These are phyloP conservation scores for Etheostoma nigrum DNA, from an alignment of 2,797 vertebrate genomes.

Conservation along the genomic window DNA sequence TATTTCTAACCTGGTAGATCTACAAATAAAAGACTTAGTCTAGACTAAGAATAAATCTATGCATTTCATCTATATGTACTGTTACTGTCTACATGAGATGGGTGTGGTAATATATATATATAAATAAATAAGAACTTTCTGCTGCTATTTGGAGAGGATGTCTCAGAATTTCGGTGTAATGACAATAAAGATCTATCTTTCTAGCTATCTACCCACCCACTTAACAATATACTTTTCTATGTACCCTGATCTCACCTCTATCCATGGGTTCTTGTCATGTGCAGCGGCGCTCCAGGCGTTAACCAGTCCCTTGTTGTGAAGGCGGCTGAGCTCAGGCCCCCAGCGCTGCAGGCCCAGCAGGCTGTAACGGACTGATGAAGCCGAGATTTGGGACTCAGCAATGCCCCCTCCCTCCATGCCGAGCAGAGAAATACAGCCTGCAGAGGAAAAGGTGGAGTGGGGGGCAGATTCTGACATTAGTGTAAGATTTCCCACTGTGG, in stretches of 20 bases:
- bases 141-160: no score
- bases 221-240: background rate
- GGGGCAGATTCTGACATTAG: background rate
- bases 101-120: no score
- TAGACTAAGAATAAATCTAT: background rate
- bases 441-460: background rate
- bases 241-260: slow-evolving; percentile 85
- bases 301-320: slow-evolving; percentile 92
- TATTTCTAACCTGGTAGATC: background rate
- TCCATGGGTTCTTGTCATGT: slow-evolving; percentile 94
- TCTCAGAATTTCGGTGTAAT: no score
- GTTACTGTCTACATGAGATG: background rate
- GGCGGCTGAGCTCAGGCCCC: slow-evolving; percentile 92
- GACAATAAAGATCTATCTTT: no score
- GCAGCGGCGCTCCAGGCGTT: slow-evolving; percentile 96
- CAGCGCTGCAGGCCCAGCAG: slow-evolving; percentile 95
- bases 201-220: background rate
- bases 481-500: background rate
- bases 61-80: background rate
- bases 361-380: slow-evolving; percentile 91
- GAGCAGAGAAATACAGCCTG: slow-evolving; percentile 89
- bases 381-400: slow-evolving; percentile 89
- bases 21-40: background rate
- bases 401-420: slow-evolving; percentile 95
- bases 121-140: no score